Evolutionary conservation across 1,140 invertebrate species (phyloP), one percentile per base, ranked within the genome.

Genomic region (Zaprionus africanus): DNA sequence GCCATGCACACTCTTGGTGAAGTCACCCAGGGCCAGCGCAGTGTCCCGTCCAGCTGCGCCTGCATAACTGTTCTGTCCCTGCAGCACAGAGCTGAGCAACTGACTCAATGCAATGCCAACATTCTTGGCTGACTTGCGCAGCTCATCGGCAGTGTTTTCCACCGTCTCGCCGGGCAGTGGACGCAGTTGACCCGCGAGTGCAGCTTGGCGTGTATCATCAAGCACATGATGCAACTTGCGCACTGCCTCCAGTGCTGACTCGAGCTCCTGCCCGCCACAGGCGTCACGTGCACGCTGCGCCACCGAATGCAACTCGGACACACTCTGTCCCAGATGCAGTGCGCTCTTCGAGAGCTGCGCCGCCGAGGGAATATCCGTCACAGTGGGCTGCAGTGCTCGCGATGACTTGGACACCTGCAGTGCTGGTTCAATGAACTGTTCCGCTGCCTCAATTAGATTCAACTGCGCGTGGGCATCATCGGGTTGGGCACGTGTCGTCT

Each of bases 91-190:
- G 17, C 97, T 98, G 13, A 98, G 93, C 28, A 99, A 92, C 79
- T 98, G 96, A 12, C 97, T 96, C 87, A 98, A 95, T 6, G 94
- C 93, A 15, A 94, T 94, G 58, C 94, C 94, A 0, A 96, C 94
- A 19, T 93, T 93, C 76, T 96, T 96, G 13, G 93, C 95, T 85
- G 93, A 96, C 11, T 94, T 94, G 19, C 95, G 96, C 49, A 99
- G 93, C 74, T 96, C 95, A n/a, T 95, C 93, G 2, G 95, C 95
- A 0, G 96, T 96, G 60, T 95, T 95, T 92, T 98, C 97, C 28
- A 95, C 95, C 5, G 96, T 97, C 93, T 99, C 97, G 46, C 96
- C 97, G 1, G 98, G 98, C 41, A 99, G 92, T 1, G 98, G 97
- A 76, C 95, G 94, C 17, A 99, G 93, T 43, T 95, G 94, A 3